These are phyloP conservation scores for Ectobius pallidus DNA, from an alignment of 2,888 invertebrate genomes.

Conservation along the genomic window DNA sequence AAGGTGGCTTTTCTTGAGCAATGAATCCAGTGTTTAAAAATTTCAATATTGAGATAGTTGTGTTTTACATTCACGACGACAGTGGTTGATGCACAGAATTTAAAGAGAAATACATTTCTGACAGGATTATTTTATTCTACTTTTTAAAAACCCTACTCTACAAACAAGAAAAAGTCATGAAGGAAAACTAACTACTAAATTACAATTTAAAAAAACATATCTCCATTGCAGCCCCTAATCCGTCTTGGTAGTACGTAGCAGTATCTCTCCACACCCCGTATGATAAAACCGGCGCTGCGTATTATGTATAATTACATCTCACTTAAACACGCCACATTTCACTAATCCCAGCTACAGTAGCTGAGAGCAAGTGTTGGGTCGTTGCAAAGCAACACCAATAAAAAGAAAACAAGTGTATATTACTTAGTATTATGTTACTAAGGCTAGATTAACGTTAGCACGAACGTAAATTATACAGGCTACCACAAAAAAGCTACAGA, in stretches of 20 bases:
- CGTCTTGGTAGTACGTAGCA: conserved; percentile 1
- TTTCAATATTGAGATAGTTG: no score
- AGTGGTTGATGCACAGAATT: no score
- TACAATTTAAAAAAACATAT: conserved; percentile 29
- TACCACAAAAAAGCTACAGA: not conserved
- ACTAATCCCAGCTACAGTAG: conserved; percentile 21
- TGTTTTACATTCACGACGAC: no score
- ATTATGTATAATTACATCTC: conserved; percentile 28
- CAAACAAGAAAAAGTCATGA: no score
- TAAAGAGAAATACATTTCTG: no score
- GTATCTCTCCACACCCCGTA: not conserved
- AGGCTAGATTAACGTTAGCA: conserved; percentile 20
- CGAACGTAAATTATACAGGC: conserved; percentile 19
- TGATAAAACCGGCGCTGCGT: conserved; percentile 21
- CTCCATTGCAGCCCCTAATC: conserved; percentile 19
- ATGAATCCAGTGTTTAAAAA: no score
- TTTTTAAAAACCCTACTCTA: no score
- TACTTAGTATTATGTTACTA: conserved; percentile 27
- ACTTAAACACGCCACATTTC: conserved; percentile 30
- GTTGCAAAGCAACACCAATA: conserved; percentile 20
- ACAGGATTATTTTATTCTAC: no score
- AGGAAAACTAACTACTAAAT: no score
- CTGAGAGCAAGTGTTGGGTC: not conserved
- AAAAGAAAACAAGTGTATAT: conserved; percentile 29
- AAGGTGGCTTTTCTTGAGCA: no score